Conservation (phyloP, 2,888 invertebrate species). For the Luperina testacea region DNA sequence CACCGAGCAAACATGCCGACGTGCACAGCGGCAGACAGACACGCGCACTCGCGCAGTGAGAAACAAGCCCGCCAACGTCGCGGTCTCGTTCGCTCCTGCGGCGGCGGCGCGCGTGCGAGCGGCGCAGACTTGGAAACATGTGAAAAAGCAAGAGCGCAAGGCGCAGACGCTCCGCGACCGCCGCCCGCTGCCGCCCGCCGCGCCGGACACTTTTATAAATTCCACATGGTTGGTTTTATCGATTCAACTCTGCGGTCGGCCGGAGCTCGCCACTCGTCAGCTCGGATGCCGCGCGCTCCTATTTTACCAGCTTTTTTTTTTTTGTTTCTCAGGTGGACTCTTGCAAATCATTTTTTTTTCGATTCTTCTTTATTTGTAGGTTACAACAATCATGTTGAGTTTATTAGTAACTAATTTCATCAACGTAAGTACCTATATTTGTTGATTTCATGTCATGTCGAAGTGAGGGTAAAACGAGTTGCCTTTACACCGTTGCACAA, state of each 20-base stretch:
- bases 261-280: slow-evolving; percentile 22
- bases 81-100: slow-evolving; percentile 74
- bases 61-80: slow-evolving; percentile 77
- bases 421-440: background rate
- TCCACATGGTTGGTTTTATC: slow-evolving; percentile 77
- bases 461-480: background rate
- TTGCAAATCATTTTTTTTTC: slow-evolving; percentile 28
- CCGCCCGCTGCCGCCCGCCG: slow-evolving; percentile 59
- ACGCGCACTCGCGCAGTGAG: slow-evolving; percentile 87
- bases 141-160: slow-evolving; percentile 86
- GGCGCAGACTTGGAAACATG: slow-evolving; percentile 75
- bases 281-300: slow-evolving; percentile 34
- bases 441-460: background rate
- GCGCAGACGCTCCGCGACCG: slow-evolving; percentile 80
- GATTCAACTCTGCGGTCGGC: slow-evolving; percentile 70
- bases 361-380: slow-evolving; percentile 43
- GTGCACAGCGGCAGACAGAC: slow-evolving; percentile 86
- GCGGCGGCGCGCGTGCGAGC: slow-evolving; percentile 57
- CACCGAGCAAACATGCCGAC: slow-evolving; percentile 78
- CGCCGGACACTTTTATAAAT: slow-evolving; percentile 75
- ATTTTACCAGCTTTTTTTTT: too few relatives aligned
- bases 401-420: background rate
- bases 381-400: background rate
- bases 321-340: too few relatives aligned
- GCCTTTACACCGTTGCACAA: background rate